Conservation (phyloP, 2,797 vertebrate genomes). For the Smutsia temminckii region DNA sequence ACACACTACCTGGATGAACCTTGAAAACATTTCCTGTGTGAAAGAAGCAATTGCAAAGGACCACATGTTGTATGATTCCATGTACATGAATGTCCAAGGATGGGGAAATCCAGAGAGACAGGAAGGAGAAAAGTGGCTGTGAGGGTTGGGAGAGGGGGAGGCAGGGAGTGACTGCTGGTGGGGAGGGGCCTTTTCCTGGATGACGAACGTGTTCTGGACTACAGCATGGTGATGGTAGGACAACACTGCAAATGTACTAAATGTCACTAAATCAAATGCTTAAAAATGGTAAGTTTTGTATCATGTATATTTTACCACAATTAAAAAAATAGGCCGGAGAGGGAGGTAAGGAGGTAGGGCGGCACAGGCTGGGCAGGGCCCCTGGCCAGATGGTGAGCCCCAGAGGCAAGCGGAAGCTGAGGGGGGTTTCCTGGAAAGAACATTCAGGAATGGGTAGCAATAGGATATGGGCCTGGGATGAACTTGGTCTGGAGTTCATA, state of each 20-base stretch:
- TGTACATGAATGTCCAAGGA: background rate
- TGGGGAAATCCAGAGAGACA: background rate
- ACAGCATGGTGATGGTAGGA: rapidly evolving
- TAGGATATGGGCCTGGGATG: rapidly evolving
- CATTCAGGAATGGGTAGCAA: background rate
- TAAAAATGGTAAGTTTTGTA: too few relatives aligned
- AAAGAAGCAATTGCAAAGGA: background rate
- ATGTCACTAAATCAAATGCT: background rate
- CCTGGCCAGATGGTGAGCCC: rapidly evolving
- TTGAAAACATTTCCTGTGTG: rapidly evolving
- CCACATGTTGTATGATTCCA: rapidly evolving
- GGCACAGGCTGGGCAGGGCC: background rate
- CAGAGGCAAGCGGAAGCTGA: rapidly evolving
- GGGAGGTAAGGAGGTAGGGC: background rate
- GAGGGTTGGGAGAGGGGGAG: too few relatives aligned
- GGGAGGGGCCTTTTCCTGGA: background rate
- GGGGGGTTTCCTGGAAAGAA: background rate
- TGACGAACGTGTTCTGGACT: background rate
- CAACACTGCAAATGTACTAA: too few relatives aligned
- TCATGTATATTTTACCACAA: background rate
- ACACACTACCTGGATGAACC: rapidly evolving
- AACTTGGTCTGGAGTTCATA: too few relatives aligned
- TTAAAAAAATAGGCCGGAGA: background rate
- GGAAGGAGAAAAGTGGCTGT: background rate
- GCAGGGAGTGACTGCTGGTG: background rate